Conservation (phyloP, 2,797 vertebrate species). For the Pipistrellus kuhlii region DNA sequence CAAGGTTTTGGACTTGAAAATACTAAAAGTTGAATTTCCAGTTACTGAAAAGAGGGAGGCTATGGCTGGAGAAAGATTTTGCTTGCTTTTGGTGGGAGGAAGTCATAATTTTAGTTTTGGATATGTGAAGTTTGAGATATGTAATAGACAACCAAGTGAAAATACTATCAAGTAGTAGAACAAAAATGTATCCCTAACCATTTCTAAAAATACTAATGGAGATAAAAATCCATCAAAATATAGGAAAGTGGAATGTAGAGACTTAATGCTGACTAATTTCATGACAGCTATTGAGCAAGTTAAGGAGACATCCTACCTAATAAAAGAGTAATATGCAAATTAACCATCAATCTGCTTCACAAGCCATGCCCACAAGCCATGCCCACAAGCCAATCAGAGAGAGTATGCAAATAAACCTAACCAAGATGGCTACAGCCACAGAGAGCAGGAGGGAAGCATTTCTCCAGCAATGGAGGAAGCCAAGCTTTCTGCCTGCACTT, state of each 20-base stretch:
- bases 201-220: neutral
- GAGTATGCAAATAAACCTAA: too few species aligned
- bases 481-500: too few species aligned
- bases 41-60: neutral
- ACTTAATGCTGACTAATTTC: neutral
- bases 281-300: neutral
- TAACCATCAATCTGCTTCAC: too few species aligned
- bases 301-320: neutral
- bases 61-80: neutral
- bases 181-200: neutral
- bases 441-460: too few species aligned
- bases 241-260: neutral
- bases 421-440: too few species aligned
- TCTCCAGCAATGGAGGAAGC: too few species aligned
- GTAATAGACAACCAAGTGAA: neutral
- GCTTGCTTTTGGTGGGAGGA: neutral
- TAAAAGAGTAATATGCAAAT: too few species aligned
- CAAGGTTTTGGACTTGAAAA: neutral
- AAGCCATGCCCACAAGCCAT: too few species aligned
- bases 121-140: neutral
- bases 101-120: neutral
- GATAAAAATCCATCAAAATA: constrained; percentile 31
- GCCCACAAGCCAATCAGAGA: too few species aligned
- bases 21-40: neutral
- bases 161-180: neutral